Evolutionary conservation across 2,888 invertebrate genomes (phyloP).

Genomic region (Mythimna lalbum): DNA sequence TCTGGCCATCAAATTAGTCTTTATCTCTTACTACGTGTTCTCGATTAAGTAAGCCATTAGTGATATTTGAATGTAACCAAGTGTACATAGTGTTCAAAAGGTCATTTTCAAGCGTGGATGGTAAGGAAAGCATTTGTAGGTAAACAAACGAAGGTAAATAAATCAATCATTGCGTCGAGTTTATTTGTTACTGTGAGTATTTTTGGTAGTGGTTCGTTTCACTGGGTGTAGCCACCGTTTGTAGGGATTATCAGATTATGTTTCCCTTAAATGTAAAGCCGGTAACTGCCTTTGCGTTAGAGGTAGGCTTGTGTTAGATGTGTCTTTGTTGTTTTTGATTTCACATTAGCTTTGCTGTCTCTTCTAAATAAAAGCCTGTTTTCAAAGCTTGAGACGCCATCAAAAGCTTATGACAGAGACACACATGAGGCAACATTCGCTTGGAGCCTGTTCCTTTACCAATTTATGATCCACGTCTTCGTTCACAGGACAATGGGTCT

Average conservation of each 20-base stretch:
- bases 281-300: conserved; percentile 56
- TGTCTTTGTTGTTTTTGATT: conserved; percentile 33
- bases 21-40: conserved; percentile 59
- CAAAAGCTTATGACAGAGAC: neutral
- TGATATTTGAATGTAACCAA: conserved; percentile 22
- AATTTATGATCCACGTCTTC: neutral
- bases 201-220: conserved; percentile 51
- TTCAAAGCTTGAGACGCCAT: neutral
- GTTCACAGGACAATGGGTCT: neutral
- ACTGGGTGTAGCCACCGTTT: conserved; percentile 46
- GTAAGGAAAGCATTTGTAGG: conserved; percentile 25
- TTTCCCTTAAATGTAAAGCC: conserved; percentile 64
- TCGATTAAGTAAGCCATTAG: conserved; percentile 51
- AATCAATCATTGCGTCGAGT: conserved; percentile 52
- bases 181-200: conserved; percentile 39
- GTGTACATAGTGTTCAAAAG: conserved; percentile 25
- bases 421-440: neutral
- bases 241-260: conserved; percentile 70
- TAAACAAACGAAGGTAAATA: conserved; percentile 52
- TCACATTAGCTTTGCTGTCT: conserved; percentile 3
- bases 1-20: conserved; percentile 76
- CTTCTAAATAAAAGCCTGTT: neutral
- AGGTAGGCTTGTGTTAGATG: conserved; percentile 18
- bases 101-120: conserved; percentile 30
- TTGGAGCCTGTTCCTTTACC: neutral